These are phyloP conservation scores for Oryzias sinensis DNA, from an alignment of 2,797 vertebrate species.

Conservation along the genomic window DNA sequence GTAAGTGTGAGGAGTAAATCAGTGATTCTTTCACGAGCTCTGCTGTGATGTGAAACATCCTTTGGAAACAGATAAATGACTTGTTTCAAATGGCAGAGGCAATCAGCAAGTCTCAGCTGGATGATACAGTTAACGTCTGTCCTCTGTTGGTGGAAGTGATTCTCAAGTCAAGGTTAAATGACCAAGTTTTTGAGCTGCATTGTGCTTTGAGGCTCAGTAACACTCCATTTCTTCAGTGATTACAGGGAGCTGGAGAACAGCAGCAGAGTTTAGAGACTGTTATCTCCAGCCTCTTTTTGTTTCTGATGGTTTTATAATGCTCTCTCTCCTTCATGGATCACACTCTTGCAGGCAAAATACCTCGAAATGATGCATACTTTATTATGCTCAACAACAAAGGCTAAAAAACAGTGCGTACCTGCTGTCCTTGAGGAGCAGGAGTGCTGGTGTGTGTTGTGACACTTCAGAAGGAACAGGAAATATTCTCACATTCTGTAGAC, in stretches of 20 bases:
- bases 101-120: slow-evolving; percentile 20
- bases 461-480: slow-evolving; percentile 25
- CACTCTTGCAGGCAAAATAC: slow-evolving; percentile 46
- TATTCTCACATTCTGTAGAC: slow-evolving; percentile 10
- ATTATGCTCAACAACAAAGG: slow-evolving; percentile 57
- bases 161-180: slow-evolving; percentile 61
- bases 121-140: slow-evolving; percentile 34
- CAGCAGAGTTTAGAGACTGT: slow-evolving; percentile 47
- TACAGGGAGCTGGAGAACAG: slow-evolving; percentile 45
- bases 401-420: slow-evolving; percentile 46
- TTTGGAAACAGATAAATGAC: slow-evolving; percentile 16
- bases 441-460: slow-evolving; percentile 14
- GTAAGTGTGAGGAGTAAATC: no score
- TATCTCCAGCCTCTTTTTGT: slow-evolving; percentile 60
- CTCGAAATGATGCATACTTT: slow-evolving; percentile 46
- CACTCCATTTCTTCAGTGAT: slow-evolving; percentile 46
- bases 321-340: slow-evolving; percentile 66
- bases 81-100: slow-evolving; percentile 12
- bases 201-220: slow-evolving; percentile 40
- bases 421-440: slow-evolving; percentile 42
- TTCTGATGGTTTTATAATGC: slow-evolving; percentile 65
- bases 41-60: slow-evolving; percentile 13
- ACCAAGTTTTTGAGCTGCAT: slow-evolving; percentile 29
- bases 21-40: no score
- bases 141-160: slow-evolving; percentile 39